Evolutionary conservation across 2,797 vertebrate species (phyloP), one percentile per base, ranked within the genome.

Genomic region (Pogoniulus pusillus): DNA sequence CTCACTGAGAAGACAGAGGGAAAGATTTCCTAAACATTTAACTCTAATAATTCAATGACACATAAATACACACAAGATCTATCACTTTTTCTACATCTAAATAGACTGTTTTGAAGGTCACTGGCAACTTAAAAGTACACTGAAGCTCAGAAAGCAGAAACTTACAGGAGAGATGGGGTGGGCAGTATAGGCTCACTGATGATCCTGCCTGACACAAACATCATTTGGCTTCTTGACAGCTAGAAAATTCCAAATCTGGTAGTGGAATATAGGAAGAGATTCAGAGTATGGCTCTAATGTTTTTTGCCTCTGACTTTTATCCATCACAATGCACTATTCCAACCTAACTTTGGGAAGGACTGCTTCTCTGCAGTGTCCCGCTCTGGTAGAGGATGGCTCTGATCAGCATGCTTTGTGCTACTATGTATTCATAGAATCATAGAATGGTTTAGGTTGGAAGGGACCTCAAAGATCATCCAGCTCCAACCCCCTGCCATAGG

Each of bases 371-470:
- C 6, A 37, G 20, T 8, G 7, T 3, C 14, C 18, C 11, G 16
- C 3, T 6, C 18, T 11, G 5, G 24, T 32, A 43, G 72, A 72
- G 37, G n/a, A 77, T 0, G 0, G 11, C 23, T 49, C 47, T 4
- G 13, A 20, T 51, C 5, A 5, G 54, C 30, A 29, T 47, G 47
- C 45, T 59, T 53, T 23, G 51, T 47, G 13, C 54, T 29, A 5
- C 16, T 26, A 12, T 24, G 4, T 20, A 29, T 17, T 81, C 51
- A n/a, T n/a, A n/a, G n/a, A n/a, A n/a, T n/a, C n/a, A n/a, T n/a
- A n/a, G n/a, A n/a, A n/a, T n/a, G n/a, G n/a, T n/a, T n/a, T n/a
- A n/a, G n/a, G n/a, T n/a, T n/a, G n/a, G n/a, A n/a, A n/a, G n/a
- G n/a, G n/a, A n/a, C n/a, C n/a, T n/a, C n/a, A n/a, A n/a, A n/a